These are phyloP conservation scores for Lacanobia oleracea DNA, from an alignment of 2,888 invertebrate species.

Conservation along the genomic window DNA sequence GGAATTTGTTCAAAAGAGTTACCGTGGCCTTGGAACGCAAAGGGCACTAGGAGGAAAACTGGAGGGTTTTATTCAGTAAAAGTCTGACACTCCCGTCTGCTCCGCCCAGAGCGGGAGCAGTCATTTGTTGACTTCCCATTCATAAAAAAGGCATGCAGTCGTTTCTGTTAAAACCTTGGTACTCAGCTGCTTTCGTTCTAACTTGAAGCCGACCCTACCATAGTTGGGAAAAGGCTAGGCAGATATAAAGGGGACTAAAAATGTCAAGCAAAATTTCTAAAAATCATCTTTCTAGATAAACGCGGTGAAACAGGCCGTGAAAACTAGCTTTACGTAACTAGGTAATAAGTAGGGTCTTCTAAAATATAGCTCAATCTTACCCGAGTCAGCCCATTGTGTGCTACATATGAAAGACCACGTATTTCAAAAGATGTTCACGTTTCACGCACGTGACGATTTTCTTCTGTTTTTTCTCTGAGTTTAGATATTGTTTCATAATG, in stretches of 20 bases:
- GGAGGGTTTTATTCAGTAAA: too few relatives aligned
- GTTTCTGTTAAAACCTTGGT: too few relatives aligned
- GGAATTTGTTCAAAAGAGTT: too few relatives aligned
- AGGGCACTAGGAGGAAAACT: too few relatives aligned
- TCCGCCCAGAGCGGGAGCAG: too few relatives aligned
- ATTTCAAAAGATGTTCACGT: constrained; percentile 37
- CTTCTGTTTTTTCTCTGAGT: constrained; percentile 2
- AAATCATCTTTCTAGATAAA: background rate
- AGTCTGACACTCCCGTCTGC: too few relatives aligned
- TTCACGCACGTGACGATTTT: constrained; percentile 34
- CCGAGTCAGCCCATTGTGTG: constrained; percentile 1
- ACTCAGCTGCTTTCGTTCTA: too few relatives aligned
- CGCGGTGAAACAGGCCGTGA: background rate
- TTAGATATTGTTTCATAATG: constrained; percentile 22
- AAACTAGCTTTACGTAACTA: constrained; percentile 3
- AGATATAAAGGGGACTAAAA: background rate
- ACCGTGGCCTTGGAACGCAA: too few relatives aligned
- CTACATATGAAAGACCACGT: constrained; percentile 30
- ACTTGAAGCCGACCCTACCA: too few relatives aligned
- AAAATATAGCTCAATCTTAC: constrained; percentile 36
- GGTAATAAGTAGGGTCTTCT: constrained; percentile 12
- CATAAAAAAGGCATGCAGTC: too few relatives aligned
- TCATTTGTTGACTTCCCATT: too few relatives aligned
- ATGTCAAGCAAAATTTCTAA: background rate
- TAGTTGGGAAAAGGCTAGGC: too few relatives aligned